Base-by-base conservation (phyloP, 2,888 invertebrate genomes). In the Troilus luridus region DNA sequence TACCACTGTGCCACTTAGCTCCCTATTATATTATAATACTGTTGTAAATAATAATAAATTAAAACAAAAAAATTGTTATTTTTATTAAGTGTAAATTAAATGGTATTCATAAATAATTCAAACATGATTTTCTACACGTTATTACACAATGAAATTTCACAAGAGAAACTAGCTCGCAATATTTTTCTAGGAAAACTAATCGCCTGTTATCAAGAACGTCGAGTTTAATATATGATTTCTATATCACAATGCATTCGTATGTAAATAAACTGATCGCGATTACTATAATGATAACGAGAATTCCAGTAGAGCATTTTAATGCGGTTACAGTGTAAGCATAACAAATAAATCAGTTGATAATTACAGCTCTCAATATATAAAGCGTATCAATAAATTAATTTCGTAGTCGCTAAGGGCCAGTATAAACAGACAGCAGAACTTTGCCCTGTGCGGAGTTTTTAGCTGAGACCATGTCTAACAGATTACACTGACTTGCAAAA, bases 261-360 rank as follows among this genome's bases (percentile, higher is more conserved):
- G 85, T 21, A 85, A 85, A 85, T 85, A 85, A 85, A 85, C 85
- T 58, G n/a, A 58, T 85, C 85, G 11, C n/a, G 56, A n/a, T 58
- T 85, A 85, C 56, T 54, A 7, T 58, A 56, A 41, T 56, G 54
- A 56, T 85, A 85, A 85, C 21, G n/a, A 56, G 54, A 56, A 54
- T 56, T 81, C 56, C 54, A 41, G 9, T 41, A 41, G 19, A 19
- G 9, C 1, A 17, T 54, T 54, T 54, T 56, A 54, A 81, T 54
- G 56, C 54, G 21, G 56, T 85, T 85, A 19, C 85, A n/a, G 85
- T 0, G 56, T 56, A 85, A 56, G 56, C n/a, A 85, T 24, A 85
- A 56, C 85, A 56, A 54, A 81, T 58, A 85, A 85, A 85, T 85
- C 85, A 85, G 0, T 12, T 0, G 56, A 41, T 85, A 85, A 85